Percentiles rank a stretch among this genome's conserved stretches.
These are phyloP conservation scores for Horisme vitalbata DNA, from an alignment of 2,888 invertebrate genomes.

Conservation along the genomic window DNA sequence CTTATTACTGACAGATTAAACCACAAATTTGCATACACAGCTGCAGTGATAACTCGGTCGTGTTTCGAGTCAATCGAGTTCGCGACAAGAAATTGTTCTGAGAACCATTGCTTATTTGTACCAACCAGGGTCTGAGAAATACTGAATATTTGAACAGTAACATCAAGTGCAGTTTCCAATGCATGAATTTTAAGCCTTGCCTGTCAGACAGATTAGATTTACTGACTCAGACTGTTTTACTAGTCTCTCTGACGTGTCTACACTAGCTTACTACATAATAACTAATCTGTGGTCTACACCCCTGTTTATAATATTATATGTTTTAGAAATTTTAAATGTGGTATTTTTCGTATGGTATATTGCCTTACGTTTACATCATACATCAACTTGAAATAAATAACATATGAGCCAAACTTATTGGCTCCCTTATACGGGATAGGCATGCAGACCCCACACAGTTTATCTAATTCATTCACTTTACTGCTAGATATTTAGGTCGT, in stretches of 20 bases:
- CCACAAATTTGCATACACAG: constrained; percentile 47
- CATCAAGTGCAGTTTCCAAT: constrained; percentile 34
- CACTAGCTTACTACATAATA: constrained; percentile 13
- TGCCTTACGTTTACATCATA: constrained; percentile 15
- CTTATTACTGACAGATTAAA: constrained; percentile 47
- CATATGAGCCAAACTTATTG: constrained; percentile 25
- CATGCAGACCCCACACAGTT: constrained; percentile 51
- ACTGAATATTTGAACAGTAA: constrained; percentile 60
- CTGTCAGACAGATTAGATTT: constrained; percentile 25
- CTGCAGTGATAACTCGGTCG: constrained; percentile 39
- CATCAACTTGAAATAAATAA: constrained; percentile 19
- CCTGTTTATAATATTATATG: too few species aligned
- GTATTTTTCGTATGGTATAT: constrained; percentile 11
- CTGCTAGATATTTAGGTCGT: constrained; percentile 32
- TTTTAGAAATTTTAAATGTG: neutral
- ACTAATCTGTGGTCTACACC: too few species aligned
- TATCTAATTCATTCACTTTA: constrained; percentile 27
- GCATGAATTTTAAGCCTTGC: constrained; percentile 22
- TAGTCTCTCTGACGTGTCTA: neutral
- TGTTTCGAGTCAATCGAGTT: constrained; percentile 56
- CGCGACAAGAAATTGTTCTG: constrained; percentile 63
- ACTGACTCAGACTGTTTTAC: constrained; percentile 16
- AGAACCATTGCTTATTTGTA: constrained; percentile 62
- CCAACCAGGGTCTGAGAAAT: constrained; percentile 54
- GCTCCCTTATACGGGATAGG: constrained; percentile 42